These are phyloP conservation scores for Takifugu bimaculatus DNA, from an alignment of 2,113 vertebrate genomes.

Conservation along the genomic window DNA sequence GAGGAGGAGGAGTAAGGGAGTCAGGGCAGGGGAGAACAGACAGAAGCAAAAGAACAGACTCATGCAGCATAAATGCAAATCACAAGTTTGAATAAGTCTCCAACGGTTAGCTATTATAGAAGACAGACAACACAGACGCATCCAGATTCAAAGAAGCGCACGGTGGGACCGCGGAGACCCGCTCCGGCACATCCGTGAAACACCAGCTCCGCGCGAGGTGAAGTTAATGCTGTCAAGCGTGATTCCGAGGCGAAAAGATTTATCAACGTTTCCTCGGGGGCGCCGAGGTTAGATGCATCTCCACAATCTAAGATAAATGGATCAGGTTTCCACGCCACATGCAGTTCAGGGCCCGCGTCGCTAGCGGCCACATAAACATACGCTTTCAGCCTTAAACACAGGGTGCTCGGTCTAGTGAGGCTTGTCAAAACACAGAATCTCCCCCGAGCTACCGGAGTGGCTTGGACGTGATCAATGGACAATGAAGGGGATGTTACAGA, in stretches of 20 bases:
- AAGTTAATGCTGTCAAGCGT: slow-evolving; percentile 47
- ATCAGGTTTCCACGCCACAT: slow-evolving; percentile 55
- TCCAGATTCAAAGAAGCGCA: slow-evolving; percentile 14
- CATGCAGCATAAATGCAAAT: no score
- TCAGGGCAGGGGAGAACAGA: no score
- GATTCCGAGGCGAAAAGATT: slow-evolving; percentile 50
- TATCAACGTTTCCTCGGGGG: slow-evolving; percentile 61
- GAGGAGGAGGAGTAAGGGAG: no score
- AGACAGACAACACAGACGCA: slow-evolving; percentile 30
- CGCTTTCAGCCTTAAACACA: slow-evolving; percentile 60
- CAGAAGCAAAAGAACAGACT: no score
- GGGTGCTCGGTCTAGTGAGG: slow-evolving; percentile 50
- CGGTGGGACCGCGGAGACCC: slow-evolving; percentile 16
- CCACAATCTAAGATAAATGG: slow-evolving; percentile 65
- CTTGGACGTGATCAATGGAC: slow-evolving; percentile 56
- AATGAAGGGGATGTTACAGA: slow-evolving; percentile 38
- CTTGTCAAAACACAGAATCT: slow-evolving; percentile 63
- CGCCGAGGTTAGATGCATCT: slow-evolving; percentile 59
- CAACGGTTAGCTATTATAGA: slow-evolving; percentile 2
- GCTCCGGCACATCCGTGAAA: slow-evolving; percentile 20
- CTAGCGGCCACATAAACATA: slow-evolving; percentile 62
- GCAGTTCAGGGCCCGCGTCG: slow-evolving; percentile 46
- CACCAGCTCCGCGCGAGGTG: slow-evolving; percentile 26
- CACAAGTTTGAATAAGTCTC: no score
- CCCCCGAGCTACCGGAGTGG: slow-evolving; percentile 48